Evolutionary conservation across 2,888 invertebrate genomes (phyloP), one percentile per base, ranked within the genome.

Genomic region (Epistrophe eligans): DNA sequence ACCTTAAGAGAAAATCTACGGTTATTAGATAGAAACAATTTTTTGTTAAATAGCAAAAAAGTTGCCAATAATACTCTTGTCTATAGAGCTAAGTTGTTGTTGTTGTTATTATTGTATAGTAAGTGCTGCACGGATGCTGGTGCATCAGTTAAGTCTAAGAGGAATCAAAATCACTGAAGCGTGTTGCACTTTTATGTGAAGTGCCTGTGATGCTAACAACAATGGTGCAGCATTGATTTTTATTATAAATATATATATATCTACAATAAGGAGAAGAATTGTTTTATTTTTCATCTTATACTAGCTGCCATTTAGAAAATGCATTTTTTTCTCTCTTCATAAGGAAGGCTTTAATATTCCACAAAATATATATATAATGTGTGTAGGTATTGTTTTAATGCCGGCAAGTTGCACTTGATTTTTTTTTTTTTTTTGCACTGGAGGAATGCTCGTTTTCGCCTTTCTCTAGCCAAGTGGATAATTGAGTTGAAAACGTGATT

Each of bases 401-500:
- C 73, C 45, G 57, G 45, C 48, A 45, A 66, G 50, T 72, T 83
- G 83, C 73, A 79, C 71, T 77, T 77, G 72, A 80, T 73, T 58
- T 67, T 71, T 74, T 13, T 24, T 55, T 19, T 19, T 67, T 50
- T 35, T 19, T n/a, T 40, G 0, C 0, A 8, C 17, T 10, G 19
- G 50, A 48, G 79, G 43, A 76, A 74, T 67, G 74, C 74, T 76
- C 64, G 77, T 72, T 81, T 84, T 77, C 64, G 88, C 85, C 81
- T 82, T 79, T 88, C 84, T 84, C 84, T 84, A 79, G 67, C 84
- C 82, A 89, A 88, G 88, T 89, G 88, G 82, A 84, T 89, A 89
- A 89, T 89, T 89, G 88, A 89, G 88, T 82, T 80, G 77, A 74
- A 83, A 89, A 79, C 88, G 88, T 89, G 88, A 89, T 88, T 84